phyloP scores from a whole-genome alignment of 2,888 invertebrate genomes.

The Nymphalis c-album region DNA sequence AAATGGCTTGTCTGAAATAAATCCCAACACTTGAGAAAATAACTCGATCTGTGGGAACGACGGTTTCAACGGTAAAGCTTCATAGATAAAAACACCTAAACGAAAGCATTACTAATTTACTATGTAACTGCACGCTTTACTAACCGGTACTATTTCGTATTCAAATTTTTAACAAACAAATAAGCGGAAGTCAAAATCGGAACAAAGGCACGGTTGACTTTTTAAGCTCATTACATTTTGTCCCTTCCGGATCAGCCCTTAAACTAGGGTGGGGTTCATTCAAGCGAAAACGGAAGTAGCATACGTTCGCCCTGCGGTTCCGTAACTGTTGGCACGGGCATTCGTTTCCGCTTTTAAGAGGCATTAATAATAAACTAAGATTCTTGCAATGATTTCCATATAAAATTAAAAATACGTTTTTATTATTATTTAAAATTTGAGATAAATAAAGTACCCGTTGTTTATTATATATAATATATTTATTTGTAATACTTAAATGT shows the following conservation, averaged over 20 bases:
- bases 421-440: too few relatives aligned
- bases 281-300: slow-evolving; percentile 76
- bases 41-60: slow-evolving; percentile 20
- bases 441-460: too few relatives aligned
- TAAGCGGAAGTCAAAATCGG: slow-evolving; percentile 61
- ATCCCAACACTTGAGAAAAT: neutral
- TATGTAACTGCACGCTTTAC: slow-evolving; percentile 17
- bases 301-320: slow-evolving; percentile 70
- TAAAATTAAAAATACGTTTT: neutral
- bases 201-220: slow-evolving; percentile 70
- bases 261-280: slow-evolving; percentile 66
- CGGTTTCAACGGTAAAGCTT: too few relatives aligned
- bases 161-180: slow-evolving; percentile 43
- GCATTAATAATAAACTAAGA: slow-evolving; percentile 45
- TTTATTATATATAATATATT: too few relatives aligned
- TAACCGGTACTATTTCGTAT: slow-evolving; percentile 23
- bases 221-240: slow-evolving; percentile 70
- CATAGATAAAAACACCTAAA: neutral
- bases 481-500: too few relatives aligned
- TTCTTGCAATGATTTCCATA: slow-evolving; percentile 18
- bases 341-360: slow-evolving; percentile 65
- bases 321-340: slow-evolving; percentile 76
- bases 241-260: slow-evolving; percentile 76
- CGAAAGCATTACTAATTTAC: neutral
- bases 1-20: slow-evolving; percentile 7